Base-by-base conservation (phyloP, 2,888 invertebrate genomes). In the Omphaloscelis lunosa region DNA sequence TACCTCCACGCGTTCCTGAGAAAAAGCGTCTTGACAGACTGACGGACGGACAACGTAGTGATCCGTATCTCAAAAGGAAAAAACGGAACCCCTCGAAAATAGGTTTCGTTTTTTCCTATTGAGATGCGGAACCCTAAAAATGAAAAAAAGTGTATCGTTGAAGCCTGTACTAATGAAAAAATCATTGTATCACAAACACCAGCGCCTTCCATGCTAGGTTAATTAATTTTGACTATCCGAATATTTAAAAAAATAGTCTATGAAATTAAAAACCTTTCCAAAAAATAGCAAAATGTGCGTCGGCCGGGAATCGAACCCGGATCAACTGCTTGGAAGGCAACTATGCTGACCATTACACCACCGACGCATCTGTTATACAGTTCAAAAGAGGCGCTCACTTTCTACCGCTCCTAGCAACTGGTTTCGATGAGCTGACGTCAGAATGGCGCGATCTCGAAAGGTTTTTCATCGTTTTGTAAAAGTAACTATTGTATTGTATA, bases 301-400 rank as follows among this genome's bases (percentile, higher is more conserved):
- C 91, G 97, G 97, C 97, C 97, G 97, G 96, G 97, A 97, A 97
- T 97, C 97, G 97, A 97, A 97, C 97, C 96, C 97, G 97, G 97
- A 97, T 97, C 97, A 97, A 97, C 96, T 97, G 97, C 97, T 97
- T 97, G 97, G 97, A 97, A 97, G 97, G 96, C 97, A 97, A 97
- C 97, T 97, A 97, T 97, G 97, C 97, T 97, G 96, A 97, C 97
- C 97, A 97, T 97, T 97, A 97, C 97, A 97, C 97, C 97, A 97
- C 97, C 97, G 93, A 95, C 97, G 97, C 97, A 90, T 48, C 79
- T 93, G 82, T 0, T 0, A 0, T 0, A 0, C 0, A 0, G 0
- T 0, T 0, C 48, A 77, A 94, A 93, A 90, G 91, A 74, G 7
- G 0, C n/a, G 39, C 0, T 77, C 0, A 45, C 0, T 66, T 82